Evolutionary conservation across 2,888 invertebrate genomes (phyloP), one percentile per base, ranked within the genome.

Genomic region (Phania funesta): DNA sequence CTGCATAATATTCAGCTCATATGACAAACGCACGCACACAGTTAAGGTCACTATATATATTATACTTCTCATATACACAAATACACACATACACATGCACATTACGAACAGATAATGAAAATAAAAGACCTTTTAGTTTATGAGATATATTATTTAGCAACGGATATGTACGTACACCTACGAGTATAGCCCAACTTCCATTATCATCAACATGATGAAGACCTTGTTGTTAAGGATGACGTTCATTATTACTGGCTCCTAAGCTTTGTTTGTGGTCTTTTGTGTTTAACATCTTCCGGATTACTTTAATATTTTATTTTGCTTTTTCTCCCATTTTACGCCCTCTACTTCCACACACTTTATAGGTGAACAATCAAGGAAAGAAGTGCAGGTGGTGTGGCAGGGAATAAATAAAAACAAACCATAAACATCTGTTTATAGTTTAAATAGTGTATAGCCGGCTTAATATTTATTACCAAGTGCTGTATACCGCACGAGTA

Each of bases 81-180:
- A 16, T 2, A 16, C 24, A 38, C 62, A 62, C 13, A 29, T 26
- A 46, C 13, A 41, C 38, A 24, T 16, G 2, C 3, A n/a, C 41
- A 24, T 24, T 32, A 8, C 32, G 29, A 60, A 13, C 71, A 50
- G 50, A 13, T 41, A 62, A 52, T 44, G 35, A 18, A 64, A 13
- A 52, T 74, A 41, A 64, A 64, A 46, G 22, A 74, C 44, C 54
- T 54, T 64, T 64, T 54, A 54, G 74, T 74, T 64, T 74, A 74
- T 74, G 52, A 74, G 44, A 54, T 46, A 54, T 6, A 11, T 56
- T 35, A 74, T 46, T 35, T 46, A 54, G 60, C 52, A 52, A 44
- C 26, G n/a, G n/a, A n/a, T n/a, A n/a, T n/a, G n/a, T n/a, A 26
- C 32, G 32, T 54, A n/a, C 18, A 46, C 4, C 18, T 16, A 48